phyloP scores from a whole-genome alignment of 1,140 invertebrate genomes.

The Whitmania pigra region DNA sequence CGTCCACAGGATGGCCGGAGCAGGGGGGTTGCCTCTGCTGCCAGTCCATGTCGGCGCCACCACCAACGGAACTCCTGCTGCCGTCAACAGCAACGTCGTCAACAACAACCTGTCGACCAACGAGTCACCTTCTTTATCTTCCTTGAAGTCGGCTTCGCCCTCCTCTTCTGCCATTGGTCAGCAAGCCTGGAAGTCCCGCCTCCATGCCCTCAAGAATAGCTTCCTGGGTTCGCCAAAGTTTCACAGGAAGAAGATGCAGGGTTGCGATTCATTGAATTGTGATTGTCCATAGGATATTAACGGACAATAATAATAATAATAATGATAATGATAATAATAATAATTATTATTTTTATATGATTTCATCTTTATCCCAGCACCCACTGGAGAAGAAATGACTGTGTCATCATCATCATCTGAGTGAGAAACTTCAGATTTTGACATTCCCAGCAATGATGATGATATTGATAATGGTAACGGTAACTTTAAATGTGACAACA shows the following conservation, averaged over 20 bases:
- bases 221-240: constrained; percentile 96
- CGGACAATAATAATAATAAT: no score
- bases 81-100: not conserved
- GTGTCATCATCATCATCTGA: no score
- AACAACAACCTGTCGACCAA: constrained; percentile 41
- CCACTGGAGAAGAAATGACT: no score
- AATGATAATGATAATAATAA: no score
- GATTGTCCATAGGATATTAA: no score
- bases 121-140: no score
- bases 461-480: no score
- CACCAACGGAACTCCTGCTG: not conserved
- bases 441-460: no score
- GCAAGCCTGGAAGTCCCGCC: constrained; percentile 76
- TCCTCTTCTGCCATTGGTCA: constrained; percentile 43
- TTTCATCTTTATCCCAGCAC: no score
- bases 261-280: constrained; percentile 42
- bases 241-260: constrained; percentile 88
- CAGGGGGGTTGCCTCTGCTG: not conserved
- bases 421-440: no score
- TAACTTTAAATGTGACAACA: not conserved
- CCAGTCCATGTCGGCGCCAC: not conserved
- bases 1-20: constrained; percentile 6
- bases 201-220: constrained; percentile 95
- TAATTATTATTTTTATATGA: no score
- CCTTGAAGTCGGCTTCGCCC: constrained; percentile 55